These are phyloP conservation scores for Patella caerulea DNA, from an alignment of 2,888 invertebrate genomes.

Conservation along the genomic window DNA sequence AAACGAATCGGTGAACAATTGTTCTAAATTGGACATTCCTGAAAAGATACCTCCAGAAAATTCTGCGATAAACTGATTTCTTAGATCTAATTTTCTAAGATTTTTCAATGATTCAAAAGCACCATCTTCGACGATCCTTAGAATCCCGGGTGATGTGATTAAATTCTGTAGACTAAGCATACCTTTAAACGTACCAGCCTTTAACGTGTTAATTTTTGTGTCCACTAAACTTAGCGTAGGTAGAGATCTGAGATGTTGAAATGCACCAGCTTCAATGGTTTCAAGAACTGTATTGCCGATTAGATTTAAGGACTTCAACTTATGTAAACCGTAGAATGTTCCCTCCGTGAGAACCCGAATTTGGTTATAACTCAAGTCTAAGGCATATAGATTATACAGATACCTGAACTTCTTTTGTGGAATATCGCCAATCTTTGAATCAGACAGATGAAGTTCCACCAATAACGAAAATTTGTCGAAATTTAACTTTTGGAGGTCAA, in stretches of 20 bases:
- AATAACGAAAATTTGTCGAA: background rate
- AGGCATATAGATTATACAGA: background rate
- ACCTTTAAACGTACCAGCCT: constrained; percentile 6
- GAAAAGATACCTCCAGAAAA: constrained; percentile 14
- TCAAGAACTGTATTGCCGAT: constrained; percentile 6
- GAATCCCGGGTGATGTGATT: background rate
- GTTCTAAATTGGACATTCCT: constrained; percentile 9
- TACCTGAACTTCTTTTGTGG: background rate
- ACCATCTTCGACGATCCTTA: constrained; percentile 3
- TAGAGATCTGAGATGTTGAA: constrained; percentile 9
- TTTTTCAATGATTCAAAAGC: constrained; percentile 8
- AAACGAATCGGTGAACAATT: constrained; percentile 21
- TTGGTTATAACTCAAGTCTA: constrained; percentile 21
- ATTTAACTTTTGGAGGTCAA: background rate
- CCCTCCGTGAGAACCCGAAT: background rate
- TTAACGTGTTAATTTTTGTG: constrained; percentile 8
- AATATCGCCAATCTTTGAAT: background rate
- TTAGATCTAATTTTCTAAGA: constrained; percentile 10
- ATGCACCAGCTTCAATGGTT: background rate
- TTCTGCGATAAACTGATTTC: background rate
- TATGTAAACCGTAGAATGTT: constrained; percentile 4
- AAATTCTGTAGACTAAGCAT: background rate
- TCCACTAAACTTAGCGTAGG: constrained; percentile 3
- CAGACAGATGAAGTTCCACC: background rate
- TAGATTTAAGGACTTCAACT: constrained; percentile 18